A percentile compares a stretch with the other conserved stretches of the same genome.
Conservation (phyloP, 2,797 vertebrate species). For the Siniperca obscura region DNA sequence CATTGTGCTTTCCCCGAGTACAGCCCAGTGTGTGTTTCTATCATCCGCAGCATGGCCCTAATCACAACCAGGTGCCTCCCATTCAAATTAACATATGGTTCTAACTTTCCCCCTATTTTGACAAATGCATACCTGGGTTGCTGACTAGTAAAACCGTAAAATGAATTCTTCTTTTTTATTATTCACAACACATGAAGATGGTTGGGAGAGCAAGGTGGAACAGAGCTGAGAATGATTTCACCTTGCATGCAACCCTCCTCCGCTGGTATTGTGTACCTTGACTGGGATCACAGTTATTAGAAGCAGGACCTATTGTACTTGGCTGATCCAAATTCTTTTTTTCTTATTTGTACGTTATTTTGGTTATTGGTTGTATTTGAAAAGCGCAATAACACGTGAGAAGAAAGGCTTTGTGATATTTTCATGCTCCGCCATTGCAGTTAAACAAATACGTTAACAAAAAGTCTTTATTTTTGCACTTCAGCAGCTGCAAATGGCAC, state of each 20-base stretch:
- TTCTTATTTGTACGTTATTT: conserved; percentile 32
- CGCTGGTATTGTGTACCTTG: conserved; percentile 39
- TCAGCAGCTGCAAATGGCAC: conserved; percentile 16
- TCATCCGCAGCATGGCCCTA: conserved; percentile 79
- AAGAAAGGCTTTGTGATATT: conserved; percentile 49
- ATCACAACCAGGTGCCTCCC: conserved; percentile 85
- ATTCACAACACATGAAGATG: conserved; percentile 78
- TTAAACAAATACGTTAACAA: conserved; percentile 38
- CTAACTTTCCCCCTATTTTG: conserved; percentile 83
- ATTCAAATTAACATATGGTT: conserved; percentile 88
- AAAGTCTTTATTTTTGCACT: conserved; percentile 24
- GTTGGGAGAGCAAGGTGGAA: conserved; percentile 64
- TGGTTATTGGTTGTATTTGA: conserved; percentile 49
- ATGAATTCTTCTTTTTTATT: conserved; percentile 76
- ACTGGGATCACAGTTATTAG: conserved; percentile 57
- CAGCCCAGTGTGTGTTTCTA: conserved; percentile 66
- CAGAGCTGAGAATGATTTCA: conserved; percentile 79
- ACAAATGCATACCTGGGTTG: conserved; percentile 86
- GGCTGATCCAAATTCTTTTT: conserved; percentile 28
- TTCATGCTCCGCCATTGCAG: conserved; percentile 56
- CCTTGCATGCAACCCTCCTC: conserved; percentile 75
- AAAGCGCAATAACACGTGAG: conserved; percentile 38
- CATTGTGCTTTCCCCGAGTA: conserved; percentile 50
- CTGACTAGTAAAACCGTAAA: conserved; percentile 83
- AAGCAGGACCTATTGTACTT: conserved; percentile 58